Conservation (phyloP, 2,888 invertebrate genomes). For the Argynnis bischoffii region DNA sequence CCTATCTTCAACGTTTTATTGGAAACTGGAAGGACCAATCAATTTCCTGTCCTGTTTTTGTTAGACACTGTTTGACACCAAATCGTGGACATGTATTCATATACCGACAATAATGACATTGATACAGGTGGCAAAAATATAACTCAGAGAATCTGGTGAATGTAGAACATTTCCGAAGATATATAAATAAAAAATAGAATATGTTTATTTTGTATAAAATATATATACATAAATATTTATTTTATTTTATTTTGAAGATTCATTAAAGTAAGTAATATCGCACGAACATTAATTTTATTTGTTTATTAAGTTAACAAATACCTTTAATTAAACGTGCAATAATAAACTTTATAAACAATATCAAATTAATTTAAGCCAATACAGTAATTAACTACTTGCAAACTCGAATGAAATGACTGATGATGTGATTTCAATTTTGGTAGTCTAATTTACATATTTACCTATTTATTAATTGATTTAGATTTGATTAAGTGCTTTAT, state of each 20-base stretch:
- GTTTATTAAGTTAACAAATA: no score
- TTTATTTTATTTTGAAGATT: no score
- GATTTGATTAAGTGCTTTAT: no score
- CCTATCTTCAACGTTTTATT: conserved; percentile 63
- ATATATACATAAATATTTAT: no score
- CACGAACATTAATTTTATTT: no score
- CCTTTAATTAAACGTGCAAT: not conserved
- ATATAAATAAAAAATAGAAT: not conserved
- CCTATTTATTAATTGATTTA: no score
- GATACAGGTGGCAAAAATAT: not conserved
- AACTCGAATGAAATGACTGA: no score
- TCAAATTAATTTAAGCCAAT: conserved; percentile 13
- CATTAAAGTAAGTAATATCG: no score
- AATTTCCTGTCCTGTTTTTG: conserved; percentile 61
- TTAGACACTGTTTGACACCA: not conserved
- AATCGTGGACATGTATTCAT: conserved; percentile 2
- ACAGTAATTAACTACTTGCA: conserved; percentile 2
- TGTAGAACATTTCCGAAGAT: not conserved
- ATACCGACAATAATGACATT: conserved; percentile 5
- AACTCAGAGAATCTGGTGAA: not conserved
- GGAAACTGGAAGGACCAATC: conserved; percentile 62
- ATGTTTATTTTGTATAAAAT: no score
- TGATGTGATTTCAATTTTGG: no score
- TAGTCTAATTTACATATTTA: no score
- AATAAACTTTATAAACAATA: conserved; percentile 13